Evolutionary conservation across 2,797 vertebrate species (phyloP), one percentile per base, ranked within the genome.

Genomic region (Artibeus jamaicensis): DNA sequence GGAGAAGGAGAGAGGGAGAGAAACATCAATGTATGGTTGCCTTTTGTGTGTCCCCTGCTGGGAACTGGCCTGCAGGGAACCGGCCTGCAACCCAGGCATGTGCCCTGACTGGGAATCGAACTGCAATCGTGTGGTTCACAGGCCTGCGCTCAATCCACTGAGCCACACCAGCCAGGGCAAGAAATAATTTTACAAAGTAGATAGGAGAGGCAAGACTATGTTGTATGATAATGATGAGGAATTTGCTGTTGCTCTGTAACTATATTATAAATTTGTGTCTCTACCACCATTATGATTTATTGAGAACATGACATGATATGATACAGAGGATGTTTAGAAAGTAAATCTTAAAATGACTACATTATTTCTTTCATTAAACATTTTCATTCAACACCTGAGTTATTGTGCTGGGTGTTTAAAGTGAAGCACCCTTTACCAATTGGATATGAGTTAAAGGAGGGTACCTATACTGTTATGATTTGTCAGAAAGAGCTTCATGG

Each of bases 261-360:
- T 85, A 59, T 59, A n/a, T 88, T 67, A 24, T 85, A n/a, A 59
- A 32, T 96, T 89, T 87, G 42, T 53, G 76, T 82, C 48, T 85
- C 53, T 55, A 24, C 18, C 21, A 78, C 29, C 32, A 44, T n/a
- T 5, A 21, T 76, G 26, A 57, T 39, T 79, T 87, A 76, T 18
- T 55, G n/a, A 32, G 50, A 71, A 71, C n/a, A 22, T 42, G 67
- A 77, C 85, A 46, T 10, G 15, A 62, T n/a, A 19, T 55, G 34
- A 71, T 44, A 1, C 37, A 59, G 6, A 39, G 74, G 15, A 57
- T 37, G 2, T 50, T 93, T 83, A 84, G 79, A 73, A 71, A 89
- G 42, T 18, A 50, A 85, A 32, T 76, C 26, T 76, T 90, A 48
- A 74, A 48, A 74, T 65, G 37, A 44, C n/a, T 57, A 10, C 15